Base-by-base conservation (phyloP, 2,113 vertebrate species). In the Hypocryptadius cinnamomeus region DNA sequence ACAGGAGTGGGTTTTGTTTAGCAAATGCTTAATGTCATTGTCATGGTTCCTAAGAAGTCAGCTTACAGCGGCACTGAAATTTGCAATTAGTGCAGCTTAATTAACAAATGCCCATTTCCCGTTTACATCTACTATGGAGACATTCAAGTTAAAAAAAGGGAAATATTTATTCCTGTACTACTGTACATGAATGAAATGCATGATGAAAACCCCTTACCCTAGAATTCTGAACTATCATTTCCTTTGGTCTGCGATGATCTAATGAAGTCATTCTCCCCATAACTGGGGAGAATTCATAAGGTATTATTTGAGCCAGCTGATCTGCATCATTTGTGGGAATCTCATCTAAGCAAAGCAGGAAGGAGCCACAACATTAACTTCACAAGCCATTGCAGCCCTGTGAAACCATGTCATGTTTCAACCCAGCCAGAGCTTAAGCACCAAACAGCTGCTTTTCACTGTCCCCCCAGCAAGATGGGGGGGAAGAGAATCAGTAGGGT, bases 11-110 rank as follows among this genome's bases (percentile, higher is more conserved):
- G 73, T 92, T 93, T 95, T 94, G 87, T 95, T 96, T 95, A 95
- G 61, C 82, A 93, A 96, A 87, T 64, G 89, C 85, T 91, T 95
- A 95, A 95, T 92, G 77, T 79, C 94, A 94, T 95, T 96, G 91
- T 92, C 91, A 95, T 93, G 92, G 92, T 81, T 93, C 94, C 92
- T 84, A 65, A 92, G 86, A 74, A 89, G 30, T 28, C 89, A 93
- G 85, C 79, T 76, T 89, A 42, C 64, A 85, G 64, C 27, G 18
- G 40, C 80, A 92, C 44, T 48, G 53, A 76, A 91, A 92, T 86
- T 71, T 81, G n/a, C 85, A 91, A 80, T 89, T 80, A 77, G 39
- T 78, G 74, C 68, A 78, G 64, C 77, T 83, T 95, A 93, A 92
- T 92, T 92, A 91, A 51, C 18, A 63, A 89, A 63, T 5, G 6